Base-by-base conservation (phyloP, 2,888 invertebrate species). In the Pammene aurita region DNA sequence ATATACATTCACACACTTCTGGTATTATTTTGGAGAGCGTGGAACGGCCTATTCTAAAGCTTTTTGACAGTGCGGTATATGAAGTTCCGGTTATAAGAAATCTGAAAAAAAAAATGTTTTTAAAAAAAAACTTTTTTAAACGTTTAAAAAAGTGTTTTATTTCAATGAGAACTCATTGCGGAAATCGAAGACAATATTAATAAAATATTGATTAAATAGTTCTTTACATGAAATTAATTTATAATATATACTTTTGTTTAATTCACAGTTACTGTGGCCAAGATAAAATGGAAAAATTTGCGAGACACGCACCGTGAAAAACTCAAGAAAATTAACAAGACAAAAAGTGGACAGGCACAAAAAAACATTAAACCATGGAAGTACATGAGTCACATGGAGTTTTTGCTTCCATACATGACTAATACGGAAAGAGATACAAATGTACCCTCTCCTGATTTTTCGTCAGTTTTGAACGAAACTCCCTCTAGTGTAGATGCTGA, bases 301-400 rank as follows among this genome's bases (percentile, higher is more conserved):
- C 67, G 66, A 64, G 72, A 68, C 66, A 71, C 70, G 66, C 73
- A 73, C 67, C 71, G 73, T 68, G 73, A 73, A 70, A 70, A 68
- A 67, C 44, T 71, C 38, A 72, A 72, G 69, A 72, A 69, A 70
- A 71, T 67, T 62, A 70, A 68, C 41, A 70, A 70, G 67, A 71
- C 72, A 70, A 73, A 56, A 71, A 71, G 70, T 70, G 71, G 72
- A 71, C 71, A 73, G 60, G 55, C 73, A 70, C 67, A 66, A 61
- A 71, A 71, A 73, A 18, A 71, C 50, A 70, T 72, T 65, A 71
- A 72, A 71, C 69, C 70, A 46, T 72, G 71, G 71, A 73, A 73
- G 66, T 73, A 73, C 70, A 71, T 70, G 71, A 73, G 71, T 55
- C 57, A 71, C 61, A 71, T 69, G 72, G 72, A 72, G 44, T 70